Base-by-base conservation (phyloP, 2,888 invertebrate genomes). In the Platynereis dumerilii region DNA sequence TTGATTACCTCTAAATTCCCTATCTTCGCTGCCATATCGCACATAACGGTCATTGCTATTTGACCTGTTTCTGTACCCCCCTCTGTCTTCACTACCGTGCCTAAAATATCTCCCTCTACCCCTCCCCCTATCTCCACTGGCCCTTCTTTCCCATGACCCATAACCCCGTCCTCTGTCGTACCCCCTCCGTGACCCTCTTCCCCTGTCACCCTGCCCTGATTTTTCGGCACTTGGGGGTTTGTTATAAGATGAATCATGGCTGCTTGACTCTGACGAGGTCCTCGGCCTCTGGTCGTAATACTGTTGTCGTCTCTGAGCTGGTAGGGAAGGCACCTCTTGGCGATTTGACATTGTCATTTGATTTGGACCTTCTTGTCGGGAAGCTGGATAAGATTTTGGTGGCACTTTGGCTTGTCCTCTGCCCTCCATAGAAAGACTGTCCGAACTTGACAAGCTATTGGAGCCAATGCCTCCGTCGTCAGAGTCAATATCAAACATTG, bases 391-490 rank as follows among this genome's bases (percentile, higher is more conserved):
- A 7, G 34, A 34, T 12, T 34, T 34, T 34, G 34, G 34, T 12
- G 12, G 7, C 5, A 34, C 34, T 12, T 34, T 34, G 7, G 12
- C 34, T 34, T n/a, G 48, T 7, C 3, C 22, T 48, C 22, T 48
- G n/a, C 20, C 22, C n/a, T 48, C 48, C n/a, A 48, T n/a, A 7
- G n/a, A 20, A 3, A 22, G 3, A 22, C 48, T 48, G 48, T 48
- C 48, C 5, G 48, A 48, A 22, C 48, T 48, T 20, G 48, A 48
- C 48, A 48, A 20, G 48, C 48, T 48, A n/a, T 48, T 48, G 3
- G 48, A 48, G 22, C 48, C 48, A 20, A 48, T 48, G n/a, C 48
- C 48, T 48, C 20, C 48, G 17, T 48, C 48, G 7, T 48, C 48
- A 12, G 48, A 48, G n/a, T 48, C 48, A 7, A 48, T 48, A n/a